Percentiles rank a stretch among this genome's conserved stretches.
These are phyloP conservation scores for Lycia hirtaria DNA, from an alignment of 2,888 invertebrate species.

Conservation along the genomic window DNA sequence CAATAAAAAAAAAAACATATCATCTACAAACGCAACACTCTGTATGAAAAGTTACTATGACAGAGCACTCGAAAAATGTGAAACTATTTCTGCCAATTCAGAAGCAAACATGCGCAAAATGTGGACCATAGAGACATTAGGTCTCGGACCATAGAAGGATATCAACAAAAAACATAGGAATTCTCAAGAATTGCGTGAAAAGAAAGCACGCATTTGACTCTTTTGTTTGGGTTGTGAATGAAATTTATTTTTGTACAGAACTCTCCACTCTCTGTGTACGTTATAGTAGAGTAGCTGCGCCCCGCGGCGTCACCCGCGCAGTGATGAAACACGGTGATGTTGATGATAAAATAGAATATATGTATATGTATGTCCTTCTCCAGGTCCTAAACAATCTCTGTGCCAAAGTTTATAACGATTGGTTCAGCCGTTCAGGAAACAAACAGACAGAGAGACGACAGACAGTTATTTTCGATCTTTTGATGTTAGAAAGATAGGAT, in stretches of 20 bases:
- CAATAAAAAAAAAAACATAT: neutral
- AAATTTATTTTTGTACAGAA: slow-evolving; percentile 31
- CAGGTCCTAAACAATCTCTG: too few species aligned
- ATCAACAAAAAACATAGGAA: slow-evolving; percentile 30
- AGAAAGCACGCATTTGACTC: slow-evolving; percentile 43
- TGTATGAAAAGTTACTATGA: neutral
- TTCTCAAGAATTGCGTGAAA: slow-evolving; percentile 48
- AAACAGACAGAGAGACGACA: too few species aligned
- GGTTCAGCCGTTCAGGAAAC: too few species aligned
- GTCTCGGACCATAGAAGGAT: slow-evolving; percentile 9
- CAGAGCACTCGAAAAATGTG: neutral
- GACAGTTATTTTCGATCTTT: too few species aligned
- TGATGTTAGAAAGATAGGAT: too few species aligned
- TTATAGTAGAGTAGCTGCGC: too few species aligned
- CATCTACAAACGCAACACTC: neutral
- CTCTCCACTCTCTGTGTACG: neutral
- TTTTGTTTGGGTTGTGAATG: slow-evolving; percentile 45
- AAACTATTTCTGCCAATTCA: slow-evolving; percentile 45
- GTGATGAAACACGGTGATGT: too few species aligned
- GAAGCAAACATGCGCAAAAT: slow-evolving; percentile 70
- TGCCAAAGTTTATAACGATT: too few species aligned
- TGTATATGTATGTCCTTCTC: too few species aligned
- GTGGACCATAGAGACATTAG: slow-evolving; percentile 42
- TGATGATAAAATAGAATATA: too few species aligned
- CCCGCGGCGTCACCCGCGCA: too few species aligned